These are phyloP conservation scores for Phyllostomus discolor DNA, from an alignment of 2,113 vertebrate species.

Conservation along the genomic window DNA sequence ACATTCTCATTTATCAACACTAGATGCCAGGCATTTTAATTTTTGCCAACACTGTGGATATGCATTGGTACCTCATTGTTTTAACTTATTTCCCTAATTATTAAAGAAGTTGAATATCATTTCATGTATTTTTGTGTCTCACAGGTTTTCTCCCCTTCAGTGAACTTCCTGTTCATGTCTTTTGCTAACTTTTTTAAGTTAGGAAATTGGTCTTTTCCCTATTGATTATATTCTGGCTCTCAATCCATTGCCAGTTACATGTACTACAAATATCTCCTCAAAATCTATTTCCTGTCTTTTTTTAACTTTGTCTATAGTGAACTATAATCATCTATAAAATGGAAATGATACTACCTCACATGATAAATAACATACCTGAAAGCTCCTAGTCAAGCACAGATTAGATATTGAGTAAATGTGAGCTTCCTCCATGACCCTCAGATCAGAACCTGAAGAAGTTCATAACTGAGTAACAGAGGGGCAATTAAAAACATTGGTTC, in stretches of 20 bases:
- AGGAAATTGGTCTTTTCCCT: not conserved
- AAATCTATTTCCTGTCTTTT: not conserved
- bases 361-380: not conserved
- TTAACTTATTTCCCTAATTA: constrained; percentile 24
- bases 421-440: not conserved
- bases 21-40: constrained; percentile 12
- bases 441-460: not conserved
- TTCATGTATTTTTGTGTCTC: not conserved
- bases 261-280: not conserved
- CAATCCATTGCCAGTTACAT: not conserved
- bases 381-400: not conserved
- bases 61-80: not conserved
- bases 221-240: not conserved
- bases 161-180: not conserved
- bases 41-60: not conserved
- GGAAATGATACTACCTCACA: not conserved
- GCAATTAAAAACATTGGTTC: not conserved
- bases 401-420: not conserved
- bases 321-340: not conserved
- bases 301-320: not conserved
- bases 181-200: not conserved
- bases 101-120: not conserved
- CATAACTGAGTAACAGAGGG: not conserved
- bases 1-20: constrained; percentile 21
- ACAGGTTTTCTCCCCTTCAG: not conserved